Evolutionary conservation across 1,140 invertebrate species (phyloP), one percentile per base, ranked within the genome.

Genomic region (Drosophila subpulchrella): DNA sequence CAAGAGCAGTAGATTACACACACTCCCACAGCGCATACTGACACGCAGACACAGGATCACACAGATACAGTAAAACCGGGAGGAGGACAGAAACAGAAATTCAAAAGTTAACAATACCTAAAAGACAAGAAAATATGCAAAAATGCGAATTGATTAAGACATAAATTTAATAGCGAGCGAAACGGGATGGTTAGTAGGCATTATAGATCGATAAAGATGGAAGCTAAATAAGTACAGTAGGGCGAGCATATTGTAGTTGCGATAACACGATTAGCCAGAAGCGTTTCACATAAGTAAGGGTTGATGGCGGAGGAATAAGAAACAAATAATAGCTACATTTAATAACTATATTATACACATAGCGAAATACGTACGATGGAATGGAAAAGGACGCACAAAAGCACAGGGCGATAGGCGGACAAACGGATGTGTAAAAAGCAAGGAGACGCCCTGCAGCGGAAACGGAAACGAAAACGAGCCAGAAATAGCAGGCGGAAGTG

Each of bases 21-120:
- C 36, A 50, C 36, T 57, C 60, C 59, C 27, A 68, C n/a, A 51
- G 42, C 17, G 36, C 17, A 42, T 30, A 65, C 51, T 56, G 41
- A 36, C 30, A 55, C 51, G 34, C 68, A 63, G 34, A 77, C 61
- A 75, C 51, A 71, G 44, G 55, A 44, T 48, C 42, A 65, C 54
- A 75, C 65, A 41, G 34, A 55, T 66, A 63, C 61, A 76, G 67
- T 60, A 12, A 38, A 68, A 51, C 36, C 47, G 27, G 30, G 12
- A 58, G 60, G 47, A 12, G 46, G 65, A 58, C 63, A 70, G 59
- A 58, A 46, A 73, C 67, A 86, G 75, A 81, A 76, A 88, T 86
- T 90, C 86, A 90, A 90, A 90, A 90, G 88, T 90, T 90, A 90
- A 90, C 88, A 90, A 90, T 86, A 90, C 88, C 88, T 75, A 90